Base-by-base conservation (phyloP, 2,888 invertebrate genomes). In the Dryococelus australis region DNA sequence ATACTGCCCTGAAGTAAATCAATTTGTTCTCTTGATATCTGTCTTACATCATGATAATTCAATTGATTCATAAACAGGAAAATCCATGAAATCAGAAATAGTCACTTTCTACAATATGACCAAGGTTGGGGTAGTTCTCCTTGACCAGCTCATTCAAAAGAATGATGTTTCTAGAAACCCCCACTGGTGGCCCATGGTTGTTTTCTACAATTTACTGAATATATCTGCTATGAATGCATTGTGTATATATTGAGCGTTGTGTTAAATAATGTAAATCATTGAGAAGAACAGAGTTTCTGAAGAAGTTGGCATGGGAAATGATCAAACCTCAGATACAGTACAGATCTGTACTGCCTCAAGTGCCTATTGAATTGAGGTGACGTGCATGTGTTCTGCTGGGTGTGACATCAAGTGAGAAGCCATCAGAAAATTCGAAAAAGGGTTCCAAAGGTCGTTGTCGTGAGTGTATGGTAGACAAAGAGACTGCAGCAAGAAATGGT, bases 161-260 rank as follows among this genome's bases (percentile, higher is more conserved):
- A 35, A 83, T 20, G 28, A 79, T 27, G 27, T 83, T 83, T 27
- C 10, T 35, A 83, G 83, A 28, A 83, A 83, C 24, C n/a, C 65
- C 24, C 83, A 24, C 83, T 26, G 83, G 24, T 83, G 27, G 10
- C 83, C 83, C 28, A 27, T 83, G 83, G 83, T 83, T 0, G 28
- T 83, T 27, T 83, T 83, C 24, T 83, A n/a, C 43, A 35, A 83
- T 35, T 43, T 83, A 35, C 28, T 43, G 28, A 28, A 83, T 16
- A 83, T 43, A 83, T 83, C 10, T 83, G 83, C 83, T 13, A 83
- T 83, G 16, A 83, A 83, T 83, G 83, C 28, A 83, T 83, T 83
- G 83, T 83, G 83, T 27, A 83, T 8, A 27, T 65, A 65, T 65
- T 16, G 65, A 65, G 65, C 65, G 16, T n/a, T 12, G 24, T 65